These are phyloP conservation scores for Tethya wilhelma DNA, from an alignment of 37 sponge, comb jelly and placozoan species.

Conservation along the genomic window DNA sequence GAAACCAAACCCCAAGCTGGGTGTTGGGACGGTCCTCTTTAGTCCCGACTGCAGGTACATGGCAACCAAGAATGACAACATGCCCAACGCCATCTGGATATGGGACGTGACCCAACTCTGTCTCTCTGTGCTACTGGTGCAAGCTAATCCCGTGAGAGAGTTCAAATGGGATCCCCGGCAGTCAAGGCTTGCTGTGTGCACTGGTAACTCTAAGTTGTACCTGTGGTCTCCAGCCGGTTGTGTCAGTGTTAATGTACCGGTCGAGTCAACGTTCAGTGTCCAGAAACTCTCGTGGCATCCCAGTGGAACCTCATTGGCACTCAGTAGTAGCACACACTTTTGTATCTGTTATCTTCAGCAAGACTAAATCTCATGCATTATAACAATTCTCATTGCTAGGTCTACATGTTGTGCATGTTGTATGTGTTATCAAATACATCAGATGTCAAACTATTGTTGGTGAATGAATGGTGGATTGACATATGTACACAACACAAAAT, in stretches of 20 bases:
- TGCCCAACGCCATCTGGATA: slow-evolving; percentile 95
- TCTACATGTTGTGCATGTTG: too few species aligned
- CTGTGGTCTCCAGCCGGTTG: slow-evolving; percentile 94
- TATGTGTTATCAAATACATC: too few species aligned
- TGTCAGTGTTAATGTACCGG: slow-evolving; percentile 71
- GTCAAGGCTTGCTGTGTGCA: slow-evolving; percentile 86
- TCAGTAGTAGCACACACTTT: slow-evolving; percentile 80
- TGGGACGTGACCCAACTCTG: slow-evolving; percentile 79
- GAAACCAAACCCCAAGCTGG: slow-evolving; percentile 87
- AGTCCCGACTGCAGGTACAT: slow-evolving; percentile 82
- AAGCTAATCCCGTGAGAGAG: slow-evolving; percentile 55
- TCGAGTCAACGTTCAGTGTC: slow-evolving; percentile 63
- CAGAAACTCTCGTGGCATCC: slow-evolving; percentile 83
- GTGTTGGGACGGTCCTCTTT: slow-evolving; percentile 80
- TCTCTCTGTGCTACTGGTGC: slow-evolving; percentile 71
- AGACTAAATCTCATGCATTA: too few species aligned
- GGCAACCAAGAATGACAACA: slow-evolving; percentile 91
- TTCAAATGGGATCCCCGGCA: slow-evolving; percentile 89
- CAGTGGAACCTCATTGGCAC: slow-evolving; percentile 69
- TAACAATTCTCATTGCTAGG: too few species aligned
- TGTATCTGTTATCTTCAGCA: slow-evolving; percentile 93
- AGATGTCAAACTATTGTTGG: too few species aligned
- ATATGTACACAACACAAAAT: too few species aligned
- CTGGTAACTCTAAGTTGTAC: slow-evolving; percentile 77
- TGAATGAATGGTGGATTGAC: too few species aligned